Evolutionary conservation across 2,888 invertebrate genomes (phyloP).

Genomic region (Alcis repandata): DNA sequence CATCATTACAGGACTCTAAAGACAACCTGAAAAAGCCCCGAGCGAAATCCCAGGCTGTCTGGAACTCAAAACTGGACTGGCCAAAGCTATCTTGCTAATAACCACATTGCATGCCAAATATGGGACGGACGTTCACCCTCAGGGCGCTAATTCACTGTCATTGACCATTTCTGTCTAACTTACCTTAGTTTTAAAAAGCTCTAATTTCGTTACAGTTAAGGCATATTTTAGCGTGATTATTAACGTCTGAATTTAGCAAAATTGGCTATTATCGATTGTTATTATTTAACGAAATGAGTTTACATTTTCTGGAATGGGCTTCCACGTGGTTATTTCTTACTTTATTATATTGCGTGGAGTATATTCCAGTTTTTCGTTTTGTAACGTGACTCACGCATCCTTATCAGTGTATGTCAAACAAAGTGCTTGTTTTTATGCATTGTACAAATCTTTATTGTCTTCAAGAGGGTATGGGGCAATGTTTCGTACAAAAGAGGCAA

Average conservation of each 20-base stretch:
- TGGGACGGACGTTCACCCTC: conserved; percentile 44
- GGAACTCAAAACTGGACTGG: conserved; percentile 41
- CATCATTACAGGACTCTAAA: conserved; percentile 44
- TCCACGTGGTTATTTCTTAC: conserved; percentile 15
- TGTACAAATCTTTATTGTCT: conserved; percentile 30
- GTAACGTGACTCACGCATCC: conserved; percentile 13
- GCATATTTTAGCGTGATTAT: conserved; percentile 24
- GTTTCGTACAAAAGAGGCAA: conserved; percentile 24
- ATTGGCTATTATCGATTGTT: conserved; percentile 25
- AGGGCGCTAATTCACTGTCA: conserved; percentile 45
- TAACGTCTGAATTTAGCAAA: conserved; percentile 38
- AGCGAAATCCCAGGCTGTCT: conserved; percentile 72
- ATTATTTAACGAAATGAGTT: conserved; percentile 23
- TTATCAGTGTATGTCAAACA: conserved; percentile 11
- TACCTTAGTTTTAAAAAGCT: background rate
- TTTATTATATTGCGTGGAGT: background rate
- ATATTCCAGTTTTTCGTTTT: conserved; percentile 9
- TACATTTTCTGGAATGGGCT: background rate
- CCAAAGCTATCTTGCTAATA: conserved; percentile 46
- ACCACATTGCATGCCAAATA: conserved; percentile 55
- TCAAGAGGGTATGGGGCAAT: conserved; percentile 28
- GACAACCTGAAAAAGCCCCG: conserved; percentile 59
- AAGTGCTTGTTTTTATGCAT: conserved; percentile 23
- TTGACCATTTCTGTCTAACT: conserved; percentile 34
- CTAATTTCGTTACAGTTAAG: background rate